phyloP scores from a whole-genome alignment of 2,888 invertebrate species.

The Lucinisca nassula region DNA sequence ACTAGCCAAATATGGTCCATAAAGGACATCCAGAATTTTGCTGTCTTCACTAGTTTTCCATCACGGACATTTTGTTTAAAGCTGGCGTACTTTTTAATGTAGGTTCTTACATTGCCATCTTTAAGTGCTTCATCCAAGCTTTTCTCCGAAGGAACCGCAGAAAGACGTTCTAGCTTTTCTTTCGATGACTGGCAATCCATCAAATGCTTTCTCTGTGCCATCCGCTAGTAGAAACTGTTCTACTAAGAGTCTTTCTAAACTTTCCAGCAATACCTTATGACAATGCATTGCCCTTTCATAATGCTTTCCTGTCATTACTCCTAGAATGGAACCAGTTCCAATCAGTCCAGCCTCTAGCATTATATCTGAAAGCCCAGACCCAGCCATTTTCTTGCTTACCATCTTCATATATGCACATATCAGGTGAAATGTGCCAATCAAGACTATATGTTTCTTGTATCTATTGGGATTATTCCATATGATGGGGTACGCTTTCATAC shows the following conservation, averaged over 20 bases:
- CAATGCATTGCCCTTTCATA: conserved; percentile 67
- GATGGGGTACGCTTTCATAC: conserved; percentile 71
- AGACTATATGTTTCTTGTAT: conserved; percentile 23
- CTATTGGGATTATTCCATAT: conserved; percentile 35
- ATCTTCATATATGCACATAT: conserved; percentile 48
- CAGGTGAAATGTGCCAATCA: conserved; percentile 46
- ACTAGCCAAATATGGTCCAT: conserved; percentile 63
- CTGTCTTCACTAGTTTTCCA: too few species aligned
- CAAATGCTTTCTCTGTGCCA: too few species aligned
- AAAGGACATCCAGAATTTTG: conserved; percentile 60
- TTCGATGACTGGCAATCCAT: too few species aligned
- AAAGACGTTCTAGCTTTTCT: too few species aligned
- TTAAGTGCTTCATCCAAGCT: too few species aligned
- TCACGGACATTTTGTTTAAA: too few species aligned
- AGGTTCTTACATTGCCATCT: too few species aligned
- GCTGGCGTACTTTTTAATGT: too few species aligned
- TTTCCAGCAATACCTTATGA: conserved; percentile 43
- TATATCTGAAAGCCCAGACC: background rate
- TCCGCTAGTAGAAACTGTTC: too few species aligned
- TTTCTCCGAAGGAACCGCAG: too few species aligned
- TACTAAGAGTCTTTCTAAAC: background rate
- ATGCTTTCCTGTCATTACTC: background rate
- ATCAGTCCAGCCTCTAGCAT: conserved; percentile 49
- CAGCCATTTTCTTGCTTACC: conserved; percentile 41
- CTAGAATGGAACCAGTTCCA: conserved; percentile 45